Percentiles rank a stretch among this genome's conserved stretches.
Conservation (phyloP, 2,797 vertebrate genomes). For the Macropodus opercularis region DNA sequence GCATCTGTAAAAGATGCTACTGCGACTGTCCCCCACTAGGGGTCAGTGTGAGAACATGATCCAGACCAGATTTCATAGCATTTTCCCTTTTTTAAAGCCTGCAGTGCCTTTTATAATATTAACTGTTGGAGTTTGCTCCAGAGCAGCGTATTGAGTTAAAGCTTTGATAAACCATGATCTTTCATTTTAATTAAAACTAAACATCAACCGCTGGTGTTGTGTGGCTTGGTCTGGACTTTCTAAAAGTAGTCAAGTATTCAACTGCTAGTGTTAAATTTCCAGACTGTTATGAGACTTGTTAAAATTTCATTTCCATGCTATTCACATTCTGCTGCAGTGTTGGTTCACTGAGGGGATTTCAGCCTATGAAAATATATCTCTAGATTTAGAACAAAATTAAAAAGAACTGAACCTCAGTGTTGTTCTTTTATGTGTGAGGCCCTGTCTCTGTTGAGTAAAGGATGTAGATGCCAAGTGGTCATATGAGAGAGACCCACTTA, state of each 20-base stretch:
- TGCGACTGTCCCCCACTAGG: constrained; percentile 59
- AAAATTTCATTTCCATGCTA: constrained; percentile 39
- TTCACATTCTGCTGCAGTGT: constrained; percentile 18
- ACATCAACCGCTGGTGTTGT: constrained; percentile 31
- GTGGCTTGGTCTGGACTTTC: constrained; percentile 45
- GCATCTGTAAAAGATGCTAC: constrained; percentile 29
- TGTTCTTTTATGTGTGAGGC: constrained; percentile 34
- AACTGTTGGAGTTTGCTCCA: constrained; percentile 3
- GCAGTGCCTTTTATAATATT: constrained; percentile 4
- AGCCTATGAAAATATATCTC: constrained; percentile 53
- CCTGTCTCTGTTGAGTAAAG: constrained; percentile 52
- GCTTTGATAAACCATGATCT: constrained; percentile 19
- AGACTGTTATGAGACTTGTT: constrained; percentile 36
- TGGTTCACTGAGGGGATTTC: constrained; percentile 35
- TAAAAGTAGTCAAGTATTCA: constrained; percentile 23
- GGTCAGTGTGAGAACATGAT: constrained; percentile 61
- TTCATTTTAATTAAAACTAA: constrained; percentile 51
- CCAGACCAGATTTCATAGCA: constrained; percentile 13
- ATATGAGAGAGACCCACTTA: constrained; percentile 54
- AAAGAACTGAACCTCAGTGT: constrained; percentile 27
- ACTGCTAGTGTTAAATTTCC: constrained; percentile 38
- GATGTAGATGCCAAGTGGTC: constrained; percentile 59
- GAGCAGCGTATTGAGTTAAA: constrained; percentile 12
- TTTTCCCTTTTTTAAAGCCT: constrained; percentile 6
- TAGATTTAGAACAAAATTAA: constrained; percentile 47